Evolutionary conservation across 2,797 vertebrate genomes (phyloP).

Genomic region (Microhierax caerulescens): DNA sequence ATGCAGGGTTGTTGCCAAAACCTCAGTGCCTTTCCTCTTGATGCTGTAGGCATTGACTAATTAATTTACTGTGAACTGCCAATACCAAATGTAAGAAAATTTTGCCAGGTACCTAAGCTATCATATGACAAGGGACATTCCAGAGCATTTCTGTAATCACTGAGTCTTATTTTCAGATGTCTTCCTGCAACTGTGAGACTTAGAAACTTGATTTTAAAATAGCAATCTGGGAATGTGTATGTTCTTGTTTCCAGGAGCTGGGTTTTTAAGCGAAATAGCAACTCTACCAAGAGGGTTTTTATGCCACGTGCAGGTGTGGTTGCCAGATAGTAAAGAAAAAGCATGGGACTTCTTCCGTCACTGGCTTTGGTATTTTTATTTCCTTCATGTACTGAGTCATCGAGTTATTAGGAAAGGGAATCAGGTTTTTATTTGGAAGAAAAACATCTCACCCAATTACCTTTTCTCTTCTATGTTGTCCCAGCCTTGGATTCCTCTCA

Average conservation of each 20-base stretch:
- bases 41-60: not conserved
- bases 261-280: not conserved
- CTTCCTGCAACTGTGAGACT: not conserved
- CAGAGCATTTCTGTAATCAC: not conserved
- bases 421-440: not conserved
- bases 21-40: not conserved
- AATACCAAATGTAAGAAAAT: not conserved
- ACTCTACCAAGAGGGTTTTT: not conserved
- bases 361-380: not conserved
- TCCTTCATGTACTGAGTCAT: not conserved
- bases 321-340: not conserved
- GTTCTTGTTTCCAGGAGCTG: not conserved
- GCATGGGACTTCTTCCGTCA: fast-evolving
- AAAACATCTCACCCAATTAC: not conserved
- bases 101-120: not conserved
- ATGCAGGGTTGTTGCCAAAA: not conserved
- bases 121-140: not conserved
- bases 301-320: not conserved
- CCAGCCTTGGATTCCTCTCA: not conserved
- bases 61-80: not conserved
- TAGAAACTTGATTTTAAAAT: not conserved
- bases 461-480: not conserved
- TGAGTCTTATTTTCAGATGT: not conserved
- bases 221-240: not conserved
- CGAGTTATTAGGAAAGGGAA: not conserved